Percentiles rank a stretch among this genome's conserved stretches.
These are phyloP conservation scores for Esox niger DNA, from an alignment of 2,113 vertebrate species.

Conservation along the genomic window DNA sequence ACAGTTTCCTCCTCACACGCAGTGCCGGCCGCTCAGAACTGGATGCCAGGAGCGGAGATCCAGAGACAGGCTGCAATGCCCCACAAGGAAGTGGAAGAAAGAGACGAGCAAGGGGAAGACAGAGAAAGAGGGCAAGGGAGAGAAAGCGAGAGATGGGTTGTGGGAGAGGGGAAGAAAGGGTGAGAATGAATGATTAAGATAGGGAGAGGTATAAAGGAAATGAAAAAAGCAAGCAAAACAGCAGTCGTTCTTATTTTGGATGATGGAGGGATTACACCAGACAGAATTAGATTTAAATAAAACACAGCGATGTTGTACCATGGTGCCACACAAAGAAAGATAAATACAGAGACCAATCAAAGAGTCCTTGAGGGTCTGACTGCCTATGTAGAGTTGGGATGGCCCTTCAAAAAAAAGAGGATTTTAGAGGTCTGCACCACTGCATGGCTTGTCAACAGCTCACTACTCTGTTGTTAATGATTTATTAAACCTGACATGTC, in stretches of 20 bases:
- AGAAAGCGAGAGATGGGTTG: slow-evolving; percentile 63
- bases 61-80: slow-evolving; percentile 70
- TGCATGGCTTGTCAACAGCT: slow-evolving; percentile 54
- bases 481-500: slow-evolving; percentile 66
- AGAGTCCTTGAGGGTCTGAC: slow-evolving; percentile 51
- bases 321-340: slow-evolving; percentile 22
- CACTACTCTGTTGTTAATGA: slow-evolving; percentile 43
- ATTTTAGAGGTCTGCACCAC: slow-evolving; percentile 48
- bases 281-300: slow-evolving; percentile 31
- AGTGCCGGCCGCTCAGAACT: slow-evolving; percentile 64
- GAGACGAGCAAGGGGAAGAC: slow-evolving; percentile 39
- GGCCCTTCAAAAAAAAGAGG: slow-evolving; percentile 43
- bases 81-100: slow-evolving; percentile 63
- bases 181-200: slow-evolving; percentile 30
- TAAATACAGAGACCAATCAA: slow-evolving; percentile 32
- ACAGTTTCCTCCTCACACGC: slow-evolving; percentile 66
- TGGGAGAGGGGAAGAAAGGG: slow-evolving; percentile 58
- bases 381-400: slow-evolving; percentile 40
- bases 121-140: neutral
- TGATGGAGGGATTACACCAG: slow-evolving; percentile 19
- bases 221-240: slow-evolving; percentile 38
- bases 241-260: slow-evolving; percentile 32
- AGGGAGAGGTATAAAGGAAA: slow-evolving; percentile 4
- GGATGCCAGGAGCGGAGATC: slow-evolving; percentile 74
- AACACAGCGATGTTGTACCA: neutral